phyloP scores from a whole-genome alignment of 53 echinoderm and acorn worm genomes.

The Henricia sp. region DNA sequence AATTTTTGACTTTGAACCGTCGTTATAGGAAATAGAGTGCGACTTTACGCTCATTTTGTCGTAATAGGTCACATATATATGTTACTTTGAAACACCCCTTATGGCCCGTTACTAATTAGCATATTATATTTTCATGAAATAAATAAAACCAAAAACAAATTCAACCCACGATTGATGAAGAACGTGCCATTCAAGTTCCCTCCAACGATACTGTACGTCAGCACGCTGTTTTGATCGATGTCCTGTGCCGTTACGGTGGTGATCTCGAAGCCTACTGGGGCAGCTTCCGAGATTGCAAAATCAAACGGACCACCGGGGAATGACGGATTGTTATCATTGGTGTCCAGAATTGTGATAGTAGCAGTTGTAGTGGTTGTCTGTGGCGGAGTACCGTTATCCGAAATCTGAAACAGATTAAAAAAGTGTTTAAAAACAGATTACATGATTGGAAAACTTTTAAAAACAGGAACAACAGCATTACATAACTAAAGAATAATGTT shows the following conservation, averaged over 20 bases:
- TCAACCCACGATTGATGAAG: constrained; percentile 68
- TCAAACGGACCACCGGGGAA: constrained; percentile 65
- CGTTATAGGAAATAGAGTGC: too few relatives aligned
- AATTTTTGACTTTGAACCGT: too few relatives aligned
- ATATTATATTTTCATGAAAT: too few relatives aligned
- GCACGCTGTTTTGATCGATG: constrained; percentile 62
- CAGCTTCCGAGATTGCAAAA: constrained; percentile 60
- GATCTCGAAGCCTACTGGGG: constrained; percentile 61
- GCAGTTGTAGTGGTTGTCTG: constrained; percentile 62
- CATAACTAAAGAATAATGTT: too few relatives aligned
- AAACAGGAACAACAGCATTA: too few relatives aligned
- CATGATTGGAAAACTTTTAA: too few relatives aligned
- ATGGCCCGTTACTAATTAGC: too few relatives aligned
- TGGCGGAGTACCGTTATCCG: constrained; percentile 82
- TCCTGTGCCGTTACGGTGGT: constrained; percentile 67
- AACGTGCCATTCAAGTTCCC: constrained; percentile 83
- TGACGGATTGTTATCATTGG: constrained; percentile 85
- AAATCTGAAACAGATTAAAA: constrained; percentile 62
- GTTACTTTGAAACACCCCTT: too few relatives aligned
- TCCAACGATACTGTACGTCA: constrained; percentile 74
- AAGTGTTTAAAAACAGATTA: background rate
- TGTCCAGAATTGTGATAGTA: constrained; percentile 72
- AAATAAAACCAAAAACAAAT: constrained; percentile 34
- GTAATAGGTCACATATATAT: too few relatives aligned
- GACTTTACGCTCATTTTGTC: too few relatives aligned